Percentiles rank a stretch among this genome's conserved stretches.
phyloP scores from a whole-genome alignment of 30 jellyfish, hydroid and myxozoan genomes.

The Aurelia aurita region DNA sequence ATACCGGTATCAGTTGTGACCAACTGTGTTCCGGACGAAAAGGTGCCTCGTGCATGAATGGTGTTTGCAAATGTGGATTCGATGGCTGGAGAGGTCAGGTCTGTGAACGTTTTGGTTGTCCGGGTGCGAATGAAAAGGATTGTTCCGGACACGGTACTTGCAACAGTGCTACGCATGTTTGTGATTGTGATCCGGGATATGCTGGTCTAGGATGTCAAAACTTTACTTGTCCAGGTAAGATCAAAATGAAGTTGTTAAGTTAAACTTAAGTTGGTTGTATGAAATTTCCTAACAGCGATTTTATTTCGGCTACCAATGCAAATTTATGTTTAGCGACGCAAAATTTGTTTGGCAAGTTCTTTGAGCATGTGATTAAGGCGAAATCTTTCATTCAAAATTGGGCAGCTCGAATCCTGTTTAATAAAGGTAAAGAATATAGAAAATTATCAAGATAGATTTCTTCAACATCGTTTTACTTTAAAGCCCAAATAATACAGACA shows the following conservation, averaged over 20 bases:
- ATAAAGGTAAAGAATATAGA: too few relatives aligned
- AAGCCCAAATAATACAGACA: too few relatives aligned
- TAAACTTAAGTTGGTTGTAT: too few relatives aligned
- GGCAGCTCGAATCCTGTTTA: too few relatives aligned
- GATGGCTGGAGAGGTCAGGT: constrained; percentile 80
- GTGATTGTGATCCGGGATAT: constrained; percentile 76
- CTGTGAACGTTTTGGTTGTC: constrained; percentile 70
- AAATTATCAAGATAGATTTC: too few relatives aligned
- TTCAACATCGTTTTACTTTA: too few relatives aligned
- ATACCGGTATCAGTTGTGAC: constrained; percentile 66
- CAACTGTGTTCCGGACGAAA: constrained; percentile 50
- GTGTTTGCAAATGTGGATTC: constrained; percentile 60
- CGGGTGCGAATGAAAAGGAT: constrained; percentile 60
- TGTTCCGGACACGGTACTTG: constrained; percentile 81
- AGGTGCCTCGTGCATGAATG: constrained; percentile 66
- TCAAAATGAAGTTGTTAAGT: background rate
- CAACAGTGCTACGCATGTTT: constrained; percentile 58
- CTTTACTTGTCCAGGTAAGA: constrained; percentile 72
- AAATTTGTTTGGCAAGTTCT: too few relatives aligned
- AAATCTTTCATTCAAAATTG: too few relatives aligned
- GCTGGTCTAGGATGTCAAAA: constrained; percentile 72
- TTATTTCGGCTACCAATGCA: background rate
- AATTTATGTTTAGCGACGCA: too few relatives aligned
- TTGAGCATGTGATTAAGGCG: too few relatives aligned
- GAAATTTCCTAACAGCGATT: background rate